Conservation (phyloP, 2,113 vertebrate species). For the Zonotrichia leucophrys region DNA sequence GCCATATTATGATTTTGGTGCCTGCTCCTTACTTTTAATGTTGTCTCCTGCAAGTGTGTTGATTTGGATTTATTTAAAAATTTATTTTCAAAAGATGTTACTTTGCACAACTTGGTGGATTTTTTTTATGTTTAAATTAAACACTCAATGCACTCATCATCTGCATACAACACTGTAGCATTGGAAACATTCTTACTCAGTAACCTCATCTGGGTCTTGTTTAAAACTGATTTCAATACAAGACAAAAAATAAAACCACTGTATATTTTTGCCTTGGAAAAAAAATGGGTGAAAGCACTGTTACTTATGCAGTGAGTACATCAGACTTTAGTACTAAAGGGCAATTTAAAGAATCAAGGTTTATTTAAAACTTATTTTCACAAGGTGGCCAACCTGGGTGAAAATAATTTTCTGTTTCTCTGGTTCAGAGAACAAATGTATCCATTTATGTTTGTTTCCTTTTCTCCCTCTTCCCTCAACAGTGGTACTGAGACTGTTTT, state of each 20-base stretch:
- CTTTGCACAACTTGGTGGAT: conserved; percentile 74
- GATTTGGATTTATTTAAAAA: conserved; percentile 72
- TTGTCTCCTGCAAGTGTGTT: conserved; percentile 42
- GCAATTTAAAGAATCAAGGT: conserved; percentile 1
- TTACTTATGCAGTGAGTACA: neutral
- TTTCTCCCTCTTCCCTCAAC: conserved; percentile 24
- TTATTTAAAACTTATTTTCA: conserved; percentile 64
- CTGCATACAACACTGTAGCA: conserved; percentile 70
- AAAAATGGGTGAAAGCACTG: conserved; percentile 10
- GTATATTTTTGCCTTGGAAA: conserved; percentile 37
- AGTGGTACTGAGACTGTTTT: conserved; percentile 79
- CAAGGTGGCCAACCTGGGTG: conserved; percentile 48
- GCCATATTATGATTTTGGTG: conserved; percentile 66
- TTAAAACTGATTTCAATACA: neutral
- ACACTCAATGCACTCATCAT: conserved; percentile 68
- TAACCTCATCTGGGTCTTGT: conserved; percentile 69
- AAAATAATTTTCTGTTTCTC: conserved; percentile 70
- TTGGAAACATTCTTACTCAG: conserved; percentile 49
- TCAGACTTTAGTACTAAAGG: conserved; percentile 3
- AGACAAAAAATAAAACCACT: conserved; percentile 52
- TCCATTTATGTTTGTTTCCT: conserved; percentile 17
- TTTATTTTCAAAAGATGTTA: conserved; percentile 37
- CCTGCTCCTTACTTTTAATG: conserved; percentile 62
- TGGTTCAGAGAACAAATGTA: conserved; percentile 71
- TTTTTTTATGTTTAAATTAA: conserved; percentile 1